A percentile compares a stretch with the other conserved stretches of the same genome.
phyloP scores from a whole-genome alignment of 1,140 invertebrate genomes.

The Ostrea denselamellosa region DNA sequence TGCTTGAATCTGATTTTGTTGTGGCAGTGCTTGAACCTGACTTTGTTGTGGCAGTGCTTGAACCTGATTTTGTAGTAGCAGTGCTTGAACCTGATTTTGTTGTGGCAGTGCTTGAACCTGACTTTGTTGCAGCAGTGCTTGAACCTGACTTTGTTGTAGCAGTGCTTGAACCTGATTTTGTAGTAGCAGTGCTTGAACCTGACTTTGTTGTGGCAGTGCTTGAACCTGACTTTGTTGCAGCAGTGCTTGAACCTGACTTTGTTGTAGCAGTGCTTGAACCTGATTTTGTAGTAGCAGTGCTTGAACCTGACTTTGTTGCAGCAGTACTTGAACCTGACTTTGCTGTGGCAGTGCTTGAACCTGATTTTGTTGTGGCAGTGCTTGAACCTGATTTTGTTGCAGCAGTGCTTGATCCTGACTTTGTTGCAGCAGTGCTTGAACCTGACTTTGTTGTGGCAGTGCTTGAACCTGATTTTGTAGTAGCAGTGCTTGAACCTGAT shows the following conservation, averaged over 20 bases:
- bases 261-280: too few species aligned
- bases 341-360: not conserved
- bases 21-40: conserved; percentile 50
- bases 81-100: not conserved
- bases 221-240: conserved; percentile 73
- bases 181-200: conserved; percentile 87
- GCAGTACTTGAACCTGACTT: not conserved
- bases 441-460: too few species aligned
- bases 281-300: not conserved
- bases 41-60: conserved; percentile 86
- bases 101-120: not conserved
- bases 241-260: too few species aligned
- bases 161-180: conserved; percentile 73
- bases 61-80: conserved; percentile 50
- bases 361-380: too few species aligned
- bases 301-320: not conserved
- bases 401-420: too few species aligned
- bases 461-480: too few species aligned
- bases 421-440: too few species aligned
- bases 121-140: not conserved
- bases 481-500: too few species aligned
- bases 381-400: not conserved
- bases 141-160: too few species aligned
- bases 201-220: conserved; percentile 85
- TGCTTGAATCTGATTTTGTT: too few species aligned